Conservation (phyloP, 1,140 invertebrate genomes). For the Drosophila persimilis region DNA sequence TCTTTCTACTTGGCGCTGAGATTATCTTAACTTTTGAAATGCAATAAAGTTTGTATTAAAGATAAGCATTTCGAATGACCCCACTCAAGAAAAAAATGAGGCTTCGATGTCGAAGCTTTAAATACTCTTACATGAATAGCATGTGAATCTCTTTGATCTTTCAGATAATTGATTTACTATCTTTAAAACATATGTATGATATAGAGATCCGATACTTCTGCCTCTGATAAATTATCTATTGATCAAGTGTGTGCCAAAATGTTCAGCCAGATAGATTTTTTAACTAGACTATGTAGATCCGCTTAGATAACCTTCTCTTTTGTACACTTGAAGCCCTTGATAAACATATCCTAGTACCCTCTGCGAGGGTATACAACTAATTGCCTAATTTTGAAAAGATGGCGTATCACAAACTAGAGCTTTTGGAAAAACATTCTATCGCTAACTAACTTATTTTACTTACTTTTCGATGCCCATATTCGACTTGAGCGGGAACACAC, state of each 20-base stretch:
- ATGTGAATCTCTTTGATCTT: no score
- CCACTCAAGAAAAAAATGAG: slow-evolving; percentile 12
- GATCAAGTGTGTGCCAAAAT: no score
- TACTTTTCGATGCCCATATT: slow-evolving; percentile 68
- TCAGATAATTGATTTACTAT: no score
- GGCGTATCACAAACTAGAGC: not conserved
- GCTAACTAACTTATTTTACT: slow-evolving; percentile 40
- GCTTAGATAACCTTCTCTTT: no score
- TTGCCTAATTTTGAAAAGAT: slow-evolving; percentile 21
- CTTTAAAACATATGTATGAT: no score
- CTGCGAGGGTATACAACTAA: not conserved
- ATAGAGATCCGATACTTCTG: no score
- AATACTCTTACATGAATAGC: not conserved
- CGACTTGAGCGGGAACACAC: slow-evolving; percentile 14
- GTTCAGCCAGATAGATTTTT: no score
- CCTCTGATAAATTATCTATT: no score
- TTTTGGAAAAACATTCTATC: slow-evolving; percentile 1
- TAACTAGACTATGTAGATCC: no score
- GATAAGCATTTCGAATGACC: slow-evolving; percentile 38
- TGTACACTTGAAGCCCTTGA: no score
- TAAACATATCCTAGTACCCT: no score
- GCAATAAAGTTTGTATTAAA: slow-evolving; percentile 40
- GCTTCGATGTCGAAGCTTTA: no score
- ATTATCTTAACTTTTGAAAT: slow-evolving; percentile 53
- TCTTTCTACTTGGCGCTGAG: slow-evolving; percentile 27